Evolutionary conservation across 2,113 vertebrate species (phyloP).

Genomic region (Larimichthys polyactis): DNA sequence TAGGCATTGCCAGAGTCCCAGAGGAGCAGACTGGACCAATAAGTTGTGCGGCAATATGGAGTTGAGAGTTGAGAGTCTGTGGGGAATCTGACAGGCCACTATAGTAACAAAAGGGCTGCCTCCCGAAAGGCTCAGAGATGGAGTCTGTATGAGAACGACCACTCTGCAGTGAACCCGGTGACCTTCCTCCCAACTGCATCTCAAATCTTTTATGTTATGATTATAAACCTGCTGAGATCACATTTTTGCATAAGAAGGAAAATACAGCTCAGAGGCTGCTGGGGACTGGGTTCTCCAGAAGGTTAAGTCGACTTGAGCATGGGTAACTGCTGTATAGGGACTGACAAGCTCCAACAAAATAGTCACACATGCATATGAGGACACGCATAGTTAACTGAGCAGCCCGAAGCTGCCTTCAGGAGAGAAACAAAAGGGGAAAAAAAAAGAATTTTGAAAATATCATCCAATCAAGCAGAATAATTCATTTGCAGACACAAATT

Average conservation of each 20-base stretch:
- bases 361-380: constrained; percentile 3
- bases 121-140: background rate
- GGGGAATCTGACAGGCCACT: constrained; percentile 20
- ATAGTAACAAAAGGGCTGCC: constrained; percentile 17
- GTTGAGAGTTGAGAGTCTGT: constrained; percentile 47
- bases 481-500: constrained; percentile 70
- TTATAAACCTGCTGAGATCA: constrained; percentile 46
- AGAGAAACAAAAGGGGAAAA: constrained; percentile 20
- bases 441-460: constrained; percentile 60
- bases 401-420: constrained; percentile 40
- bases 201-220: constrained; percentile 30
- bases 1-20: constrained; percentile 37
- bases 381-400: constrained; percentile 15
- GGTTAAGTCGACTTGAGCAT: background rate
- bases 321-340: constrained; percentile 19
- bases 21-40: constrained; percentile 56
- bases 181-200: constrained; percentile 18
- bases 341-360: constrained; percentile 6
- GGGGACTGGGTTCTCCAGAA: background rate
- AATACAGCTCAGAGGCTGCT: background rate
- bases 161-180: constrained; percentile 6
- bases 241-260: constrained; percentile 2
- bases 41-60: constrained; percentile 67
- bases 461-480: constrained; percentile 73
- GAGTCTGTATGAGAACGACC: constrained; percentile 1